phyloP scores from a whole-genome alignment of 2,113 vertebrate genomes.

The Vombatus ursinus region DNA sequence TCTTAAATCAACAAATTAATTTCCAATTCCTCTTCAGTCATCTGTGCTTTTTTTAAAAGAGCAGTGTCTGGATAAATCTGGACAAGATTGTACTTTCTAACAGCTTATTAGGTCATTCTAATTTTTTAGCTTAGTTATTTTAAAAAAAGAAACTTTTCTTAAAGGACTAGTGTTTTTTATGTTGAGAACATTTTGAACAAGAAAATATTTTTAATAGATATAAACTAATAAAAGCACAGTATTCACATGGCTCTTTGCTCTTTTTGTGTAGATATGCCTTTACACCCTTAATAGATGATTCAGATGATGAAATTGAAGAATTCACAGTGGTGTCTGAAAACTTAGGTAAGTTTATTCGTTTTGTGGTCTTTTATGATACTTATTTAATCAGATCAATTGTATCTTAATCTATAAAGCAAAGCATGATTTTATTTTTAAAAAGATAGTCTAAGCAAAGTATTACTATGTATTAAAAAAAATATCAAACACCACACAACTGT shows the following conservation, averaged over 20 bases:
- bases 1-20: background rate
- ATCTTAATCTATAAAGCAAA: conserved; percentile 2
- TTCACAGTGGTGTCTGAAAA: conserved; percentile 86
- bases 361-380: conserved; percentile 15
- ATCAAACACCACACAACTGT: background rate
- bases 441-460: background rate
- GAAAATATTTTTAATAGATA: background rate
- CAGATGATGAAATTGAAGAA: conserved; percentile 92
- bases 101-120: background rate
- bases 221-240: conserved; percentile 6
- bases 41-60: background rate
- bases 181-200: background rate
- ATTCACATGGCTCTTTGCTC: background rate
- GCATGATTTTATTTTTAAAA: conserved; percentile 4
- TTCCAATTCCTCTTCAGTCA: background rate
- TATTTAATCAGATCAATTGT: conserved; percentile 26
- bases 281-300: conserved; percentile 92
- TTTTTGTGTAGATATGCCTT: conserved; percentile 87
- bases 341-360: conserved; percentile 80
- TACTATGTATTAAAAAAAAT: background rate
- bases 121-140: background rate
- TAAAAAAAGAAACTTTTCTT: background rate
- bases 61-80: background rate
- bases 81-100: background rate
- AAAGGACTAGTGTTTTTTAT: background rate